phyloP scores from a whole-genome alignment of 64 coral and sea anemone genomes.

The Montipora sp. region DNA sequence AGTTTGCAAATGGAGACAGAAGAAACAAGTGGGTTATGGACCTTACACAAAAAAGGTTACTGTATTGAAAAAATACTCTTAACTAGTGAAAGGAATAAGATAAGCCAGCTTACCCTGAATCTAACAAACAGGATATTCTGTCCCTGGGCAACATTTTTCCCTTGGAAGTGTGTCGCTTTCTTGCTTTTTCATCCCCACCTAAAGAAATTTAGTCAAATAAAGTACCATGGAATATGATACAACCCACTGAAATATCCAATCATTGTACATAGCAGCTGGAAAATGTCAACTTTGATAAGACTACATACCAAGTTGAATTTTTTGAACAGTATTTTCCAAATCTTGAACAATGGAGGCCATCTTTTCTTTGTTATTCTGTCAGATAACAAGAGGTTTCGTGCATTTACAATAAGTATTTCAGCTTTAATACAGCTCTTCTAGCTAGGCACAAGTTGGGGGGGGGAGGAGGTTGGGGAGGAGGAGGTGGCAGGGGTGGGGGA shows the following conservation, averaged over 20 bases:
- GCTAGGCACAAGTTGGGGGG: no score
- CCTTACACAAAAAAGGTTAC: no score
- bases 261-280: no score
- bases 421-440: no score
- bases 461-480: no score
- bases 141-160: conserved; percentile 95
- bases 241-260: no score
- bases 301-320: conserved; percentile 75
- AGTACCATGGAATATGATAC: no score
- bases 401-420: background rate
- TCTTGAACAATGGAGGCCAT: conserved; percentile 80
- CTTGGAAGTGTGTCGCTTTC: conserved; percentile 83
- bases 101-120: conserved; percentile 70
- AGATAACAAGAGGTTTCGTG: background rate
- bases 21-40: no score
- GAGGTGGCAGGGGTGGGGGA: no score
- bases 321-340: conserved; percentile 60
- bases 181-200: conserved; percentile 93
- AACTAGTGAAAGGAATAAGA: background rate
- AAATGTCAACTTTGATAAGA: background rate
- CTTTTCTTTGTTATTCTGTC: conserved; percentile 74
- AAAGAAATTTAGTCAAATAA: background rate
- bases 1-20: no score
- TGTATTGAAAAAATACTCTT: background rate
- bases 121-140: conserved; percentile 83